A percentile compares a stretch with the other conserved stretches of the same genome.
Evolutionary conservation across 2,888 invertebrate genomes (phyloP).

Genomic region (Coremacera marginata): DNA sequence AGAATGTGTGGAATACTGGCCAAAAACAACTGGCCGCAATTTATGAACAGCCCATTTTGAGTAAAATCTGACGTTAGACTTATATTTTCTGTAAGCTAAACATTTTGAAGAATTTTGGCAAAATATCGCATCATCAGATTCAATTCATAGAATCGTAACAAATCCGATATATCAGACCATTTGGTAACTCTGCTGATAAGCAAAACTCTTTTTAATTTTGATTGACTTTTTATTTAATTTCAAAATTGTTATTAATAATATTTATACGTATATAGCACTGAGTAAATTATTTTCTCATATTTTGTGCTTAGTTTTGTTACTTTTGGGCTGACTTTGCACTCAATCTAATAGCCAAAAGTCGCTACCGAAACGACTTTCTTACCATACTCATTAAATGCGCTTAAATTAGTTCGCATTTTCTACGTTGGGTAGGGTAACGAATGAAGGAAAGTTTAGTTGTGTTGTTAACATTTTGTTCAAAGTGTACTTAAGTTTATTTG

Average conservation of each 20-base stretch:
- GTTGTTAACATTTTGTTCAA: not conserved
- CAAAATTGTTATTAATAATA: slow-evolving; percentile 40
- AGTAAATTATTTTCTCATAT: slow-evolving; percentile 14
- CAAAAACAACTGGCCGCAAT: too few relatives aligned
- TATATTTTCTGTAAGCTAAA: too few relatives aligned
- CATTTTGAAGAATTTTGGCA: too few relatives aligned
- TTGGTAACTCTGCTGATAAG: too few relatives aligned
- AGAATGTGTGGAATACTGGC: too few relatives aligned
- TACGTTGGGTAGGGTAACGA: not conserved
- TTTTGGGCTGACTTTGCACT: not conserved
- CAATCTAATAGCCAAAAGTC: slow-evolving; percentile 27
- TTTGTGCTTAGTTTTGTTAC: not conserved
- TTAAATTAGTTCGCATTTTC: slow-evolving; percentile 9
- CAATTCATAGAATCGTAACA: too few relatives aligned
- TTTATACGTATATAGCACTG: slow-evolving; percentile 2
- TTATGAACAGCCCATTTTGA: too few relatives aligned
- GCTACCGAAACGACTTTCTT: not conserved
- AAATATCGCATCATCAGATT: too few relatives aligned
- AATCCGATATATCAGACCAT: too few relatives aligned
- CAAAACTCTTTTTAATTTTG: not conserved
- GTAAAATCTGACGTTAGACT: too few relatives aligned
- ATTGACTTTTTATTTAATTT: slow-evolving; percentile 32
- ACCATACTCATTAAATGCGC: not conserved
- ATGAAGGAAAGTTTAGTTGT: not conserved
- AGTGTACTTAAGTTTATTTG: slow-evolving; percentile 4